Evolutionary conservation across 2,113 vertebrate species (phyloP), one percentile per base, ranked within the genome.

Genomic region (Chaenocephalus aceratus): DNA sequence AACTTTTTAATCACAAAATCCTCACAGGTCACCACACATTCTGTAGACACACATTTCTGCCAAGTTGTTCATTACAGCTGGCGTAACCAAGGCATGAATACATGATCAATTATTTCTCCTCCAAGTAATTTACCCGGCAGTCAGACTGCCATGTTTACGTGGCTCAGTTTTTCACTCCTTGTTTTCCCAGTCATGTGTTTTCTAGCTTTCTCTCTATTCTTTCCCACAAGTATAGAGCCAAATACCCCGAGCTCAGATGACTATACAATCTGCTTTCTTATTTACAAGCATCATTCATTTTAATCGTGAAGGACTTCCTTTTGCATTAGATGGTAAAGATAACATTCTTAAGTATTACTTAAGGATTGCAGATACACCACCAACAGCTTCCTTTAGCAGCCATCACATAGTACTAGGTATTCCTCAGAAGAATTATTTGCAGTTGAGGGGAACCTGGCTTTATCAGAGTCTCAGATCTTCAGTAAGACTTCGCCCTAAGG

Each of bases 31-130:
- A 66, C 65, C 61, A 67, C 46, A 75, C 45, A 66, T 65, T 76
- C 60, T 41, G 36, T 41, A 41, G 36, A 69, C 41, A 59, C 49
- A 11, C 15, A 48, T 54, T 65, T 77, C 46, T 79, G 66, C 75
- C 85, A 87, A 75, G 61, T 72, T 77, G 63, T 79, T 87, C 75
- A 86, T 84, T 82, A 72, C 13, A 53, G 41, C 46, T 69, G 84
- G 72, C 75, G 59, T 11, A 79, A 86, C 76, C 45, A 79, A 69
- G 58, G 44, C 68, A 70, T 78, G 59, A 78, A 77, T 75, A 69
- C 77, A 82, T 75, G 23, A 75, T 53, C 30, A 21, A 80, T 67
- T 18, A 78, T 85, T 83, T 83, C 30, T 30, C 18, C 36, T 53
- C 14, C 15, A 62, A 56, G 49, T 67, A 21, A 21, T 56, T 62